Percentiles rank a stretch among this genome's conserved stretches.
Conservation (phyloP, 2,888 invertebrate species). For the Brenthis hecate region DNA sequence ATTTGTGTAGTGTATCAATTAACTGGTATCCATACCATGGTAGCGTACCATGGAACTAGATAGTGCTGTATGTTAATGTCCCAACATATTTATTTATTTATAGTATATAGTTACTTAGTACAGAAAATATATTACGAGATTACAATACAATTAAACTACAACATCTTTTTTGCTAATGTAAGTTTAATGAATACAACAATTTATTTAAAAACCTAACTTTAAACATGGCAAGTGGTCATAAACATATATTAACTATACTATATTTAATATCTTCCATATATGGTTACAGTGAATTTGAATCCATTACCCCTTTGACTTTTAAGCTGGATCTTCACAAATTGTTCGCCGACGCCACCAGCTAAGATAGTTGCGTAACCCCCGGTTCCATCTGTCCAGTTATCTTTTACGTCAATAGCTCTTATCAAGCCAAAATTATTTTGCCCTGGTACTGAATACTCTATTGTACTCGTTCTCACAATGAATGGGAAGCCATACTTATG, state of each 20-base stretch:
- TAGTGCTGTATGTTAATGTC: too few relatives aligned
- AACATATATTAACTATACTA: constrained; percentile 40
- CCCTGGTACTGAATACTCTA: constrained; percentile 68
- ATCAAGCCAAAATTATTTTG: constrained; percentile 64
- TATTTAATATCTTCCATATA: constrained; percentile 68
- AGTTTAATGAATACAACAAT: constrained; percentile 34
- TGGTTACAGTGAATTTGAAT: constrained; percentile 70
- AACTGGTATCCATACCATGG: too few relatives aligned
- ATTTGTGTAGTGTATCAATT: too few relatives aligned
- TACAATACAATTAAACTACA: background rate
- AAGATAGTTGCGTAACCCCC: constrained; percentile 68
- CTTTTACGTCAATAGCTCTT: constrained; percentile 64
- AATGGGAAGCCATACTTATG: constrained; percentile 71
- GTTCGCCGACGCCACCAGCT: constrained; percentile 70
- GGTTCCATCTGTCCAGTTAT: constrained; percentile 59
- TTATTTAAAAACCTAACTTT: constrained; percentile 26
- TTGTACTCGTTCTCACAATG: constrained; percentile 56
- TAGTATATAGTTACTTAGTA: too few relatives aligned
- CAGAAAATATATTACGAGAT: background rate
- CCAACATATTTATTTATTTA: too few relatives aligned
- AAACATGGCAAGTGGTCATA: constrained; percentile 27
- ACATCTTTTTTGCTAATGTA: constrained; percentile 7
- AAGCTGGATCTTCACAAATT: constrained; percentile 69
- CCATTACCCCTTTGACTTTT: constrained; percentile 68
- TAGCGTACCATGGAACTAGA: too few relatives aligned